A percentile compares a stretch with the other conserved stretches of the same genome.
Evolutionary conservation across 2,797 vertebrate genomes (phyloP).

Genomic region (Schizothorax lantsangensis): DNA sequence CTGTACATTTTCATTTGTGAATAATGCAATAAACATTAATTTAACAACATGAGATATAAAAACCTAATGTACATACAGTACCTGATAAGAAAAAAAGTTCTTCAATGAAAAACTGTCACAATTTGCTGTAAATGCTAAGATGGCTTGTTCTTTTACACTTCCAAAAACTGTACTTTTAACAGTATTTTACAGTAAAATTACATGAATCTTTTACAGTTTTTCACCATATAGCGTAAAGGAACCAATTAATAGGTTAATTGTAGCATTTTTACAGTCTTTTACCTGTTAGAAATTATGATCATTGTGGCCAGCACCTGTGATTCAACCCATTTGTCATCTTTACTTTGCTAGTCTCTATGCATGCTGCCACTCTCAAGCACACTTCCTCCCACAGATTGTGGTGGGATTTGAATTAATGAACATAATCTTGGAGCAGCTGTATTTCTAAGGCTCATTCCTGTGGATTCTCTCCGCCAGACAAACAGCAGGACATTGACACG

Average conservation of each 20-base stretch:
- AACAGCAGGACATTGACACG: conserved; percentile 44
- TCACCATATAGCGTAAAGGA: not conserved
- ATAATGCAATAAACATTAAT: not conserved
- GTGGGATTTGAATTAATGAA: conserved; percentile 46
- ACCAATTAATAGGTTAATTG: not conserved
- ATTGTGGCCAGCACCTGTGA: not conserved
- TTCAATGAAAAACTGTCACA: not conserved
- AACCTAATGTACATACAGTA: no score
- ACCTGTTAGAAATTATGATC: no score
- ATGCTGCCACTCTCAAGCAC: conserved; percentile 1
- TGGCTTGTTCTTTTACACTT: no score
- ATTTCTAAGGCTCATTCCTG: conserved; percentile 35
- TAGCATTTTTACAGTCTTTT: not conserved
- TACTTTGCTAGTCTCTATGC: not conserved
- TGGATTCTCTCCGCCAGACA: conserved; percentile 23
- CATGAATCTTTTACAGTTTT: not conserved
- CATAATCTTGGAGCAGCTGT: conserved; percentile 51
- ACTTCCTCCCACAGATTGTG: conserved; percentile 26
- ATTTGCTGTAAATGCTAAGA: not conserved
- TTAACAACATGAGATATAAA: no score
- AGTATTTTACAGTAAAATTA: not conserved
- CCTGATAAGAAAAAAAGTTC: no score
- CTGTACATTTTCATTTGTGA: not conserved
- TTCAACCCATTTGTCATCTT: conserved; percentile 24
- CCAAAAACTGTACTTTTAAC: no score